phyloP scores from a whole-genome alignment of 2,797 vertebrate species.

The Xiphophorus birchmanni region DNA sequence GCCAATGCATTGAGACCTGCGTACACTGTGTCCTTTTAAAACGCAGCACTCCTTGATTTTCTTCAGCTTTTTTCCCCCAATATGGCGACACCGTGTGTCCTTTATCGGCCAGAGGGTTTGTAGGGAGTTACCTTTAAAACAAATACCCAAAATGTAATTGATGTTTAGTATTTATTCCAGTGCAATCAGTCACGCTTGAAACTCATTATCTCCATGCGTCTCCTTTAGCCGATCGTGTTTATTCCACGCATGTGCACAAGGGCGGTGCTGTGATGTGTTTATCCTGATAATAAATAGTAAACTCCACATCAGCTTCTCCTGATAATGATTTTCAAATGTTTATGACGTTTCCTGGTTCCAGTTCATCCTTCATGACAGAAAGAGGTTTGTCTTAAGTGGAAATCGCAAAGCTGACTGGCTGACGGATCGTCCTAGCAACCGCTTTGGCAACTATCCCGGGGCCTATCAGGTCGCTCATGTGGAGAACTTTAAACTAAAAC shows the following conservation, averaged over 20 bases:
- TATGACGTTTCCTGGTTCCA: slow-evolving; percentile 39
- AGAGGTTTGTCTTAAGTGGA: slow-evolving; percentile 44
- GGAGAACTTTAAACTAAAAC: slow-evolving; percentile 79
- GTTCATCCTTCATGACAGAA: slow-evolving; percentile 23
- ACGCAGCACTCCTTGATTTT: slow-evolving; percentile 23
- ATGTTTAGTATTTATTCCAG: slow-evolving; percentile 3
- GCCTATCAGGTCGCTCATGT: slow-evolving; percentile 60
- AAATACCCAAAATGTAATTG: not conserved
- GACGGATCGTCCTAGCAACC: slow-evolving; percentile 79
- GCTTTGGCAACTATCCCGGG: slow-evolving; percentile 72
- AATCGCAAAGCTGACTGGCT: slow-evolving; percentile 65
- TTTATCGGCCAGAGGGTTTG: slow-evolving; percentile 25
- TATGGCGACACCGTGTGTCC: slow-evolving; percentile 72
- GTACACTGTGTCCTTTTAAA: not conserved
- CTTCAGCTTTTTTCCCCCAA: slow-evolving; percentile 46
- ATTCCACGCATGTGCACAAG: not conserved
- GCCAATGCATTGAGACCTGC: slow-evolving; percentile 1
- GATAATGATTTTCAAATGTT: slow-evolving; percentile 8
- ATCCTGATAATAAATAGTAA: not conserved
- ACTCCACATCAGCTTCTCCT: not conserved
- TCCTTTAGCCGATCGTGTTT: not conserved
- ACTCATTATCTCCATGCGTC: not conserved
- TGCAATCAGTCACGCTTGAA: not conserved
- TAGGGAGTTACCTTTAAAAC: slow-evolving; percentile 2
- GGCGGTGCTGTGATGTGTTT: too few relatives aligned